phyloP scores from a whole-genome alignment of 2,797 vertebrate species.

The Gymnodraco acuticeps region DNA sequence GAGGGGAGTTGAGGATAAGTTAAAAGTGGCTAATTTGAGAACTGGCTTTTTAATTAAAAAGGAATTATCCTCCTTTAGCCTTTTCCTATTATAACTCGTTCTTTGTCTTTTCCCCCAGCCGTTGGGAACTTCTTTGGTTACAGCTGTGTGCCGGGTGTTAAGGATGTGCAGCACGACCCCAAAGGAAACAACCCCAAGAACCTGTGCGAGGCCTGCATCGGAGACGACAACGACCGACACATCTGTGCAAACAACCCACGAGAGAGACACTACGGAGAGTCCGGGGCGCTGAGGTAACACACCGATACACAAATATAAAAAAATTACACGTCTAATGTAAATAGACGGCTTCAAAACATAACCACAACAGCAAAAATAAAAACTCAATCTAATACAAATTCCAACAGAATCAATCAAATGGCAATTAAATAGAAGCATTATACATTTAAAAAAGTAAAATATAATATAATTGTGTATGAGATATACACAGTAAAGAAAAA shows the following conservation, averaged over 20 bases:
- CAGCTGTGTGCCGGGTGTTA: conserved; percentile 87
- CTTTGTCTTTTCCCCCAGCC: conserved; percentile 58
- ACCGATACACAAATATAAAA: background rate
- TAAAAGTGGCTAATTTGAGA: background rate
- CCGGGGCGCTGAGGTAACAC: conserved; percentile 85
- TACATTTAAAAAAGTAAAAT: too few species aligned
- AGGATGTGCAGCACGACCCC: conserved; percentile 85
- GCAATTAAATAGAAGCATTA: too few species aligned
- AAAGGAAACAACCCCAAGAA: conserved; percentile 88
- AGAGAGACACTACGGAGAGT: conserved; percentile 87
- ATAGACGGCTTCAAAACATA: too few species aligned
- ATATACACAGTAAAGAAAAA: too few species aligned
- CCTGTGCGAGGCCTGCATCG: conserved; percentile 88
- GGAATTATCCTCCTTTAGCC: background rate
- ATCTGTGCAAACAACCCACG: conserved; percentile 85
- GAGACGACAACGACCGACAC: conserved; percentile 87
- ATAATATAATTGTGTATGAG: too few species aligned
- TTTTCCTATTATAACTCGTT: conserved; percentile 3
- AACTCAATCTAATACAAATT: too few species aligned
- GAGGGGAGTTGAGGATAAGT: background rate
- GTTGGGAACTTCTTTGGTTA: conserved; percentile 89
- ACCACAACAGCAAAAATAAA: too few species aligned
- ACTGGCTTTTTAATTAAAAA: background rate
- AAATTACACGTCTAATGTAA: too few species aligned
- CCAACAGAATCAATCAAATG: too few species aligned